Evolutionary conservation across 2,888 invertebrate genomes (phyloP).

Genomic region (Campopleginae sp.): DNA sequence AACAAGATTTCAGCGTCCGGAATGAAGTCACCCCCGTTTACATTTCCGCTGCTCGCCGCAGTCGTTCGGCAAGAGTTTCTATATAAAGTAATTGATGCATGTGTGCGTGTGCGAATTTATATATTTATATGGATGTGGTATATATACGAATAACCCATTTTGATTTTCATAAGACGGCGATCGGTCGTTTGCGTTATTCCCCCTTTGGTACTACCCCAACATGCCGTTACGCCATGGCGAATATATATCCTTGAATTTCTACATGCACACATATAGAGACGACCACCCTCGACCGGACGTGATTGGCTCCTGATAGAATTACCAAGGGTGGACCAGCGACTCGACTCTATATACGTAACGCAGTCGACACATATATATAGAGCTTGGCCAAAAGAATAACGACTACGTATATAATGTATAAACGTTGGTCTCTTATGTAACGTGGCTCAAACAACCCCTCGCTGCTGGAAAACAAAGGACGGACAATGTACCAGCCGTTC

Average conservation of each 20-base stretch:
- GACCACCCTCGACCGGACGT: constrained; percentile 78
- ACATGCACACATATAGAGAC: constrained; percentile 74
- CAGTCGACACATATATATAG: neutral
- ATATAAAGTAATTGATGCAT: neutral
- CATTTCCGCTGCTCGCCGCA: constrained; percentile 58
- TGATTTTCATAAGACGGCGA: constrained; percentile 64
- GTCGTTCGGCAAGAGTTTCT: constrained; percentile 18
- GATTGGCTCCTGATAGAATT: constrained; percentile 84
- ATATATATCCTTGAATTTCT: constrained; percentile 75
- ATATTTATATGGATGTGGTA: neutral
- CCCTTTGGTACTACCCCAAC: constrained; percentile 59
- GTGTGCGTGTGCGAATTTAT: neutral
- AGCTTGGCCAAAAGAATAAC: constrained; percentile 11
- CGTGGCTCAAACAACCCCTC: constrained; percentile 70
- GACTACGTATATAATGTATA: neutral
- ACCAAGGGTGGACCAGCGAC: constrained; percentile 78
- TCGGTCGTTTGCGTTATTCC: constrained; percentile 20
- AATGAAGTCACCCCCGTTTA: constrained; percentile 6
- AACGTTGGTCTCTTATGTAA: constrained; percentile 57
- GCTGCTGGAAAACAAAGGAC: constrained; percentile 77
- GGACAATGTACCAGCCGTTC: constrained; percentile 62
- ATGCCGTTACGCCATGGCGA: constrained; percentile 33
- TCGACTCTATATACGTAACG: constrained; percentile 20
- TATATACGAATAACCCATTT: constrained; percentile 19
- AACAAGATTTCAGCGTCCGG: constrained; percentile 25